Conservation (phyloP, 64 coral and sea anemone species). For the Pachyseris speciosa region DNA sequence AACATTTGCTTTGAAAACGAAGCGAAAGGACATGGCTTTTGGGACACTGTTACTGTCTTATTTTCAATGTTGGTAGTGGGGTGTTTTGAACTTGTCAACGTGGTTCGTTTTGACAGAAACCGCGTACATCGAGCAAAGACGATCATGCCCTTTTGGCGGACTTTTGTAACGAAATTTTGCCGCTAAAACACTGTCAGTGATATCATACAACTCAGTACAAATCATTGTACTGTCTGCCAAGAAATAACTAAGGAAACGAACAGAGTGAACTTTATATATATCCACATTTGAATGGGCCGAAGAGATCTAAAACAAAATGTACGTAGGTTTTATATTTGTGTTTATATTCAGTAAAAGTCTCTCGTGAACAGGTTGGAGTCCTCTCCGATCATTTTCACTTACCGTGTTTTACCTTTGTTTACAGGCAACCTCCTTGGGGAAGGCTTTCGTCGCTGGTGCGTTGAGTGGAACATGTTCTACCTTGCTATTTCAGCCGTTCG, state of each 20-base stretch:
- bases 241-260: neutral
- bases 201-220: neutral
- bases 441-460: slow-evolving; percentile 80
- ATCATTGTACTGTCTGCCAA: no score
- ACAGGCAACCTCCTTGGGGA: slow-evolving; percentile 70
- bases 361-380: neutral
- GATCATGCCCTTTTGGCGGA: neutral
- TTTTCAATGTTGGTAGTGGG: neutral
- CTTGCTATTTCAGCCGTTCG: slow-evolving; percentile 87
- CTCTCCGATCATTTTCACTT: no score
- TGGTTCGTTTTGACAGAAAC: neutral
- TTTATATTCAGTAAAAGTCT: no score
- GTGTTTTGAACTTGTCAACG: neutral
- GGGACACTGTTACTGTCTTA: neutral
- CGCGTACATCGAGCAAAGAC: neutral
- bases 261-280: neutral
- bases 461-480: slow-evolving; percentile 92
- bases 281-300: slow-evolving; percentile 17
- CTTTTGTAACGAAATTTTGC: neutral
- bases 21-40: neutral
- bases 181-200: neutral
- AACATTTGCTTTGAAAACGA: neutral
- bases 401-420: neutral
- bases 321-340: neutral
- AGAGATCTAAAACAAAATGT: neutral